Evolutionary conservation across 2,797 vertebrate genomes (phyloP).

Genomic region (Philypnodon macrostomus): DNA sequence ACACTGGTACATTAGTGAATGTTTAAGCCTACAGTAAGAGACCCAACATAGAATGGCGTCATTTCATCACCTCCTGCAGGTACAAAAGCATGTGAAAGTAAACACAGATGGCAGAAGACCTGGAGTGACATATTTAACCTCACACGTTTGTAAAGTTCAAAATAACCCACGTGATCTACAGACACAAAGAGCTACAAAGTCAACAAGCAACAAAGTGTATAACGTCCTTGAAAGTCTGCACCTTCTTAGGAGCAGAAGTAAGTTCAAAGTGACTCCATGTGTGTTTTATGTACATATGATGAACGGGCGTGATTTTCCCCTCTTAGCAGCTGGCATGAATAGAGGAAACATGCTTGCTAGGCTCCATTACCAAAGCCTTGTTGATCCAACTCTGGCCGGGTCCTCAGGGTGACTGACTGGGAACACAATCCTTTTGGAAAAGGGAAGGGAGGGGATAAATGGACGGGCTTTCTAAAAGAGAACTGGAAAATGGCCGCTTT

Average conservation of each 20-base stretch:
- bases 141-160: conserved; percentile 5
- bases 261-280: conserved; percentile 26
- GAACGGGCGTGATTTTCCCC: conserved; percentile 43
- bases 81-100: conserved; percentile 15
- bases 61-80: conserved; percentile 9
- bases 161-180: not conserved
- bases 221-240: conserved; percentile 14
- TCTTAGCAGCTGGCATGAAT: conserved; percentile 65
- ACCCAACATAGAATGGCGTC: conserved; percentile 3
- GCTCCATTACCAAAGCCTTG: conserved; percentile 66
- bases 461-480: conserved; percentile 45
- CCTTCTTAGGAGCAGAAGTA: conserved; percentile 24
- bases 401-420: conserved; percentile 57
- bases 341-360: conserved; percentile 68
- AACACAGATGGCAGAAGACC: conserved; percentile 19
- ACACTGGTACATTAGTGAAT: not conserved
- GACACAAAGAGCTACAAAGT: conserved; percentile 6
- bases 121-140: conserved; percentile 34
- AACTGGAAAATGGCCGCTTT: conserved; percentile 37
- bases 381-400: conserved; percentile 64
- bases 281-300: conserved; percentile 33
- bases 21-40: not conserved
- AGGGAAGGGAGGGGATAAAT: conserved; percentile 43
- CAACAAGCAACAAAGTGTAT: not conserved
- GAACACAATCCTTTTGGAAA: conserved; percentile 53